phyloP scores from a whole-genome alignment of 1,140 invertebrate species.

The Halesus radiatus region DNA sequence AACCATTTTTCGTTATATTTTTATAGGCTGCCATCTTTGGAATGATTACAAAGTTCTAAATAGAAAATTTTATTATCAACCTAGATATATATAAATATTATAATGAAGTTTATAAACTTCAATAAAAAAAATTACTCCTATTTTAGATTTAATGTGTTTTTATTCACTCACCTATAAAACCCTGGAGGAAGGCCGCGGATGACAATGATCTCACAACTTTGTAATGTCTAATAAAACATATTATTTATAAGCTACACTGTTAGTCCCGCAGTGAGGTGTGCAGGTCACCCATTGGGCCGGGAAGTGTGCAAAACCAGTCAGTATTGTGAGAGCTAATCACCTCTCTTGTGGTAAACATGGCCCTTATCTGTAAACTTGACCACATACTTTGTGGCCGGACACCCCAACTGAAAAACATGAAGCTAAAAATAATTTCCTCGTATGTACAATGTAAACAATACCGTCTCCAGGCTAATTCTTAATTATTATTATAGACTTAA shows the following conservation, averaged over 20 bases:
- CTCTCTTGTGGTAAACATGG: conserved; percentile 6
- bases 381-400: not conserved
- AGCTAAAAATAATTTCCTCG: conserved; percentile 5
- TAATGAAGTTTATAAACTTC: no score
- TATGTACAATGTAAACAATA: not conserved
- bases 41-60: no score
- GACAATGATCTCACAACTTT: conserved; percentile 32
- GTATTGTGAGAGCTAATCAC: conserved; percentile 27
- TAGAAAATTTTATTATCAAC: no score
- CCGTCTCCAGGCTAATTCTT: no score
- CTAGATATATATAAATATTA: no score
- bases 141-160: no score
- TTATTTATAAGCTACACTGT: not conserved
- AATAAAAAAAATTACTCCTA: no score
- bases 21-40: no score
- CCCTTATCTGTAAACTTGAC: no score
- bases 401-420: conserved; percentile 15
- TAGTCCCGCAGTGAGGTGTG: conserved; percentile 23
- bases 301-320: conserved; percentile 37
- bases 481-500: no score
- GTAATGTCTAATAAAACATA: conserved; percentile 24
- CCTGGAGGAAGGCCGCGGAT: not conserved
- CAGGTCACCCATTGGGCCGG: conserved; percentile 9
- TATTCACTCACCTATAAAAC: conserved; percentile 15
- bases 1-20: no score